Percentiles rank a stretch among this genome's conserved stretches.
phyloP scores from a whole-genome alignment of 2,113 vertebrate species.

The Festucalex cinctus region DNA sequence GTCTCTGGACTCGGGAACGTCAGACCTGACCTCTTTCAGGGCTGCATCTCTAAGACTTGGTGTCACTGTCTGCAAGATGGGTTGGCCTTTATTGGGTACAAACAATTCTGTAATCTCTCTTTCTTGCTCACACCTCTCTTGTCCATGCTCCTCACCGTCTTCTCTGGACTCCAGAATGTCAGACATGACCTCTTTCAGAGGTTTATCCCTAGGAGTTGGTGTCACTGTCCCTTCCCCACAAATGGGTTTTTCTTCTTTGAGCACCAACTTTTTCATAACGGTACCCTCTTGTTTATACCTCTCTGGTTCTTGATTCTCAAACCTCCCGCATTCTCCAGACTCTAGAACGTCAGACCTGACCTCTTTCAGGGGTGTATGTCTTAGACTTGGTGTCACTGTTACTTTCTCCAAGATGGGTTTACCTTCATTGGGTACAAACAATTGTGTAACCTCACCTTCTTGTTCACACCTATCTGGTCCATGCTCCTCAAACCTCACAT shows the following conservation, averaged over 20 bases:
- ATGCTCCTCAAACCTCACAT: conserved; percentile 1
- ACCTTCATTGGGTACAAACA: conserved; percentile 9
- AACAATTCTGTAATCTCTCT: too few relatives aligned
- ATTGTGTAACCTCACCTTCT: background rate
- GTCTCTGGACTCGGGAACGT: background rate
- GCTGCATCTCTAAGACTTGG: background rate
- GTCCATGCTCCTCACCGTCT: background rate
- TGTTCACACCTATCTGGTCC: conserved; percentile 7
- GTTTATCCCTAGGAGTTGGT: background rate
- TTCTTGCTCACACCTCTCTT: conserved; percentile 31
- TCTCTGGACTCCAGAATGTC: background rate
- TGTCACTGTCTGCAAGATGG: too few relatives aligned
- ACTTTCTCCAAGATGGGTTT: conserved; percentile 1
- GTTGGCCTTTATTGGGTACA: too few relatives aligned
- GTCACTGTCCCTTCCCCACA: conserved; percentile 1
- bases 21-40: background rate
- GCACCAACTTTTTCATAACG: background rate
- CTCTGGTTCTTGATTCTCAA: conserved; percentile 11
- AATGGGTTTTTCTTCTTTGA: background rate
- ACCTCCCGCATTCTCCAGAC: background rate
- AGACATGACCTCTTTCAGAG: background rate
- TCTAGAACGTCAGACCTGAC: background rate
- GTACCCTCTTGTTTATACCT: background rate
- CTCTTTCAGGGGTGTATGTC: background rate
- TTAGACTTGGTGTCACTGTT: background rate